Percentiles rank a stretch among this genome's conserved stretches.
phyloP scores from a whole-genome alignment of 1,140 invertebrate species.

The Plectrocnemia conspersa region DNA sequence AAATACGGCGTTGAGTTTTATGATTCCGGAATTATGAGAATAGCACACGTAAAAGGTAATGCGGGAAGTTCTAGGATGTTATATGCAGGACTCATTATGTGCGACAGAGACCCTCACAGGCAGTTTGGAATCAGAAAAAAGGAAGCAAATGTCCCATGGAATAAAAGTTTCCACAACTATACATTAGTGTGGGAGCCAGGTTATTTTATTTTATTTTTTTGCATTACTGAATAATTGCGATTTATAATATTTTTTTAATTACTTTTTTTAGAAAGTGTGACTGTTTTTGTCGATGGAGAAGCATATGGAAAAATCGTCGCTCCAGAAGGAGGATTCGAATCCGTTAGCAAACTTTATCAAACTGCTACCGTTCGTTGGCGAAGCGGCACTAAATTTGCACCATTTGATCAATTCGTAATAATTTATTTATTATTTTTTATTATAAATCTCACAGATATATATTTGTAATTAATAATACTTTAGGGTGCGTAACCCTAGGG shows the following conservation, averaged over 20 bases:
- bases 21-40: constrained; percentile 50
- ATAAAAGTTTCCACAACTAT: constrained; percentile 17
- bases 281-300: constrained; percentile 13
- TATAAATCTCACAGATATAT: no score
- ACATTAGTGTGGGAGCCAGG: constrained; percentile 17
- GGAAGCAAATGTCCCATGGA: not conserved
- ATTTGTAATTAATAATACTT: no score
- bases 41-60: constrained; percentile 50
- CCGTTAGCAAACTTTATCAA: not conserved
- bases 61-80: constrained; percentile 4
- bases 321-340: constrained; percentile 15
- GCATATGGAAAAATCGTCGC: constrained; percentile 6
- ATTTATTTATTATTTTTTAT: no score
- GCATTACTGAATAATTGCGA: not conserved
- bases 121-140: not conserved
- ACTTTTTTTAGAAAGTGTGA: constrained; percentile 16
- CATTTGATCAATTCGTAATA: no score
- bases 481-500: no score
- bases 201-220: constrained; percentile 7
- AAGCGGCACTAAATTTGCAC: constrained; percentile 53
- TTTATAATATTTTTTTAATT: not conserved
- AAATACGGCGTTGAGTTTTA: constrained; percentile 51
- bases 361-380: constrained; percentile 40
- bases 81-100: constrained; percentile 13
- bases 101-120: constrained; percentile 12